These are phyloP conservation scores for Sphaerodactylus townsendi DNA, from an alignment of 2,113 vertebrate species.

Conservation along the genomic window DNA sequence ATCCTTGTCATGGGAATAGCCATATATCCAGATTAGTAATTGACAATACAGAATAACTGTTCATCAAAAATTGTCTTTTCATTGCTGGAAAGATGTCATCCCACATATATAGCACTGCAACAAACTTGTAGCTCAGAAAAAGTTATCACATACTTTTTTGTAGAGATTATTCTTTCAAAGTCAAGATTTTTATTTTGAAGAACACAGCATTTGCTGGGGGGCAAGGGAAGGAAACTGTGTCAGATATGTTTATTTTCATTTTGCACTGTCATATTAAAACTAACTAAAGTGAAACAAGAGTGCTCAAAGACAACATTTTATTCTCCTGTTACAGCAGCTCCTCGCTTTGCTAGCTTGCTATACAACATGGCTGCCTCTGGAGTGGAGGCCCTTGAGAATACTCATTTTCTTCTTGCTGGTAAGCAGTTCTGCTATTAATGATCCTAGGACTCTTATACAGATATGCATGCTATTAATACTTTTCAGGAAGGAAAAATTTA, in stretches of 20 bases:
- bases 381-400: slow-evolving; percentile 2
- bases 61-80: neutral
- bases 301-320: neutral
- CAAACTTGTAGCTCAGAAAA: too few relatives aligned
- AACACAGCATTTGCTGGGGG: neutral
- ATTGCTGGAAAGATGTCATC: neutral
- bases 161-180: neutral
- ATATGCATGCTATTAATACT: slow-evolving; percentile 12
- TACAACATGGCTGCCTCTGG: slow-evolving; percentile 42
- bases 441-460: slow-evolving; percentile 24
- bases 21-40: neutral
- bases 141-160: neutral
- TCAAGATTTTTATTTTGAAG: neutral
- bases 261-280: neutral
- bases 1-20: neutral
- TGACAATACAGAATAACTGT: neutral
- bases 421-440: slow-evolving; percentile 13
- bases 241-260: neutral
- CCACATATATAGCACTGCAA: neutral
- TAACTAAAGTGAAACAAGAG: neutral
- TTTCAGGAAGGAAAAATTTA: slow-evolving; percentile 15
- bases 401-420: slow-evolving; percentile 23
- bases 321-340: slow-evolving; percentile 11
- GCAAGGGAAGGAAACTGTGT: neutral
- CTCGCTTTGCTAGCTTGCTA: neutral